Evolutionary conservation across 2,888 invertebrate species (phyloP).

Genomic region (Physocephala rufipes): DNA sequence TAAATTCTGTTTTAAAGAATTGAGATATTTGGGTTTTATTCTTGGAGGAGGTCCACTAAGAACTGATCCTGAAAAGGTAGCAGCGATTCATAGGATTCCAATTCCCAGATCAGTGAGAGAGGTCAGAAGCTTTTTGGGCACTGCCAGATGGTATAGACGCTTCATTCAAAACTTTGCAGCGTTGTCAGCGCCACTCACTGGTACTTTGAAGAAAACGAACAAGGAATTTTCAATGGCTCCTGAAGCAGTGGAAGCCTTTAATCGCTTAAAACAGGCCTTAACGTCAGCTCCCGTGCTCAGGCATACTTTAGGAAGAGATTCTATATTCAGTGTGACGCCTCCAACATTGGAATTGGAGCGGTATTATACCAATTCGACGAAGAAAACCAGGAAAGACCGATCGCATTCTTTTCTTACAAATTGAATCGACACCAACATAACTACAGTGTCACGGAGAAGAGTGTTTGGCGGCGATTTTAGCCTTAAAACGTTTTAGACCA

Average conservation of each 20-base stretch:
- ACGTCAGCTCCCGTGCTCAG: slow-evolving; percentile 23
- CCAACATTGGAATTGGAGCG: slow-evolving; percentile 18
- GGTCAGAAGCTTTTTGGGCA: slow-evolving; percentile 43
- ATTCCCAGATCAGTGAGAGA: slow-evolving; percentile 36
- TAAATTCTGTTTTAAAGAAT: slow-evolving; percentile 40
- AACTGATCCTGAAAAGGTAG: slow-evolving; percentile 37
- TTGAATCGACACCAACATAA: slow-evolving; percentile 16
- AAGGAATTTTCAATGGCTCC: slow-evolving; percentile 22
- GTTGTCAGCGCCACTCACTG: slow-evolving; percentile 32
- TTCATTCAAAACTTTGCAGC: slow-evolving; percentile 41
- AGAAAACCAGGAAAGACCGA: not conserved
- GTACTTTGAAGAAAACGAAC: slow-evolving; percentile 18
- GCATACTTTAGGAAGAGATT: slow-evolving; percentile 31
- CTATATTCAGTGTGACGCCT: slow-evolving; percentile 33
- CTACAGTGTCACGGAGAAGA: slow-evolving; percentile 33
- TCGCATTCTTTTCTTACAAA: slow-evolving; percentile 26
- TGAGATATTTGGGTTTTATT: slow-evolving; percentile 41
- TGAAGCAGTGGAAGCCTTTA: slow-evolving; percentile 17
- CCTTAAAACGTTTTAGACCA: slow-evolving; percentile 26
- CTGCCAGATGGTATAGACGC: slow-evolving; percentile 44
- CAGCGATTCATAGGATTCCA: slow-evolving; percentile 28
- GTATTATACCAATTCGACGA: slow-evolving; percentile 30
- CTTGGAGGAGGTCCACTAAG: slow-evolving; percentile 30
- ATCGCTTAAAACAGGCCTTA: slow-evolving; percentile 15
- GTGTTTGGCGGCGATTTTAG: slow-evolving; percentile 26